Evolutionary conservation across 2,797 vertebrate genomes (phyloP).

Genomic region (Clarias platycephalus): DNA sequence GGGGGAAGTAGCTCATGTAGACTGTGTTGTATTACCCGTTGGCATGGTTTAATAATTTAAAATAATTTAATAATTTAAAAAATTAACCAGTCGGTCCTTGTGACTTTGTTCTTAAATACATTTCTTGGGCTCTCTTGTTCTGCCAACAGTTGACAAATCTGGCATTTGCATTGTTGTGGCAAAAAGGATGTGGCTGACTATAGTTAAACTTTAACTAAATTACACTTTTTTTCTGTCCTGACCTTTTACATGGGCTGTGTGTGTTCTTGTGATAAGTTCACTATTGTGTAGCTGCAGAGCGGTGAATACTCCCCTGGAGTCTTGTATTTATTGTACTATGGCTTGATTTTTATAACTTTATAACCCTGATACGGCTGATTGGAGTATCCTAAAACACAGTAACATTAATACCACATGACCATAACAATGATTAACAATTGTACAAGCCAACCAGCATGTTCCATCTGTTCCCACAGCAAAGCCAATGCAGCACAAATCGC

Average conservation of each 20-base stretch:
- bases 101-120: background rate
- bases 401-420: no score
- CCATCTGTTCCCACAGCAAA: no score
- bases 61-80: background rate
- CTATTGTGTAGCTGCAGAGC: conserved; percentile 10
- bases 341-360: background rate
- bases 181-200: background rate
- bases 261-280: conserved; percentile 26
- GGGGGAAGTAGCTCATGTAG: background rate
- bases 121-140: no score
- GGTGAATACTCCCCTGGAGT: background rate
- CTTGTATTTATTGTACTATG: background rate
- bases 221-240: background rate
- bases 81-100: background rate
- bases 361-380: background rate
- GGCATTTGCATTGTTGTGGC: conserved; percentile 5
- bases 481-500: no score
- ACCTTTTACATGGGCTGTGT: background rate
- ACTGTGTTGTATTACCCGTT: background rate
- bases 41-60: background rate
- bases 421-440: no score
- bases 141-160: conserved; percentile 14
- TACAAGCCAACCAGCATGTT: no score
- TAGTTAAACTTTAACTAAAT: conserved; percentile 39
- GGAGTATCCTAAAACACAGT: no score